Conservation (phyloP, 2,797 vertebrate genomes). For the Sebastolobus alascanus region DNA sequence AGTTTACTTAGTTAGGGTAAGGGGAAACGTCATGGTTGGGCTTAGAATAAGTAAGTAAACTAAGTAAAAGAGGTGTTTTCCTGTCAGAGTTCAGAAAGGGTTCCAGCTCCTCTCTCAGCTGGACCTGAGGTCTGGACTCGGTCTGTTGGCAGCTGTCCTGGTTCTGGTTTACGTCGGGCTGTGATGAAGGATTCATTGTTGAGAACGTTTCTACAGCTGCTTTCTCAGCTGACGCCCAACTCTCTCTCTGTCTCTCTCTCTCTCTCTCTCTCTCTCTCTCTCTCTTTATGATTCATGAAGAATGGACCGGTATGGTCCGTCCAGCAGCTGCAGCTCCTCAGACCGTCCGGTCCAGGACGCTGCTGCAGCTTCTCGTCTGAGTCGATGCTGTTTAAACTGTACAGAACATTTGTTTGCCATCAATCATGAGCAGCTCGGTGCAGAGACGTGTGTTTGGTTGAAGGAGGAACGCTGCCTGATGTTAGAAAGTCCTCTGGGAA, state of each 20-base stretch:
- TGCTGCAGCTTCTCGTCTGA: background rate
- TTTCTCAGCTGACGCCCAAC: conserved; percentile 5
- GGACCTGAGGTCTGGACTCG: too few relatives aligned
- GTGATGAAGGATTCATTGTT: conserved; percentile 17
- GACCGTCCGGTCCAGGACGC: background rate
- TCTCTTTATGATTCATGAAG: background rate
- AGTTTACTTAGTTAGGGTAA: too few relatives aligned
- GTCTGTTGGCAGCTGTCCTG: background rate
- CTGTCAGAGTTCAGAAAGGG: too few relatives aligned
- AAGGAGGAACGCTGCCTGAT: background rate
- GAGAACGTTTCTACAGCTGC: conserved; percentile 11
- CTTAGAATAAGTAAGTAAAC: too few relatives aligned
- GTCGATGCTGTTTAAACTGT: background rate
- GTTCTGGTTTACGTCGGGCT: background rate
- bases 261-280: too few relatives aligned
- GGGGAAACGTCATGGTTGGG: too few relatives aligned
- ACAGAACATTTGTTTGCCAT: conserved; percentile 51
- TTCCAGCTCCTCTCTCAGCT: too few relatives aligned
- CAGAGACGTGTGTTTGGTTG: too few relatives aligned
- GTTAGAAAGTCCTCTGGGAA: conserved; percentile 12
- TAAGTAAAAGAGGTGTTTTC: too few relatives aligned
- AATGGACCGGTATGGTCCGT: background rate
- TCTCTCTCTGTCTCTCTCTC: too few relatives aligned
- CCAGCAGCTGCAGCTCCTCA: conserved; percentile 40
- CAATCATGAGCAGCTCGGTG: conserved; percentile 30